Percentiles rank a stretch among this genome's conserved stretches.
Conservation (phyloP, 23 tunicate genomes). For the Halocynthia roretzi region DNA sequence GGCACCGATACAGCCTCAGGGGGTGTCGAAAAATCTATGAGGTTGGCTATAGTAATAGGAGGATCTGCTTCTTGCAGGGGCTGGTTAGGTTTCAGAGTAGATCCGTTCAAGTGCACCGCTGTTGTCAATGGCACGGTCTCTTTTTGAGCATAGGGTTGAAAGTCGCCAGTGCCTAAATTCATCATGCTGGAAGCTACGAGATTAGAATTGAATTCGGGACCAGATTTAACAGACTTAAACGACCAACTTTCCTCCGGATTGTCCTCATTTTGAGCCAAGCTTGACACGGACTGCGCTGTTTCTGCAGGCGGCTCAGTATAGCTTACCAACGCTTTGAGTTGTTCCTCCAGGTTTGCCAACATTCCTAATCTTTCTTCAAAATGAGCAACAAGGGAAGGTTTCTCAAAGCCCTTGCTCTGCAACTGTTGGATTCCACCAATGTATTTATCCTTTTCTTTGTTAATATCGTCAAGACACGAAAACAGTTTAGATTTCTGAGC, state of each 20-base stretch:
- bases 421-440: constrained; percentile 21
- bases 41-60: not conserved
- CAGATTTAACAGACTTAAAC: not conserved
- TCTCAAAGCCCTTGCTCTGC: not conserved
- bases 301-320: not conserved
- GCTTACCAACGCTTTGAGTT: not conserved
- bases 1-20: not conserved
- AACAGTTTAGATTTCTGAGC: constrained; percentile 7
- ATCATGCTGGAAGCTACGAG: no score
- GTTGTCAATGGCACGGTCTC: no score
- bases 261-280: not conserved
- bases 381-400: constrained; percentile 1
- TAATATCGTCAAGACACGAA: constrained; percentile 30
- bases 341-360: not conserved
- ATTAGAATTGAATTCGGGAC: not conserved
- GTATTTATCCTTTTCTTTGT: constrained; percentile 30
- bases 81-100: not conserved
- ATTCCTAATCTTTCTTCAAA: constrained; percentile 1
- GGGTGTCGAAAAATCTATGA: not conserved
- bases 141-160: no score
- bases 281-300: not conserved
- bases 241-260: constrained; percentile 7
- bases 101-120: no score
- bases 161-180: no score
- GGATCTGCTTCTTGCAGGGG: not conserved